Evolutionary conservation across 2,888 invertebrate species (phyloP).

Genomic region (Chrysina gloriosa): DNA sequence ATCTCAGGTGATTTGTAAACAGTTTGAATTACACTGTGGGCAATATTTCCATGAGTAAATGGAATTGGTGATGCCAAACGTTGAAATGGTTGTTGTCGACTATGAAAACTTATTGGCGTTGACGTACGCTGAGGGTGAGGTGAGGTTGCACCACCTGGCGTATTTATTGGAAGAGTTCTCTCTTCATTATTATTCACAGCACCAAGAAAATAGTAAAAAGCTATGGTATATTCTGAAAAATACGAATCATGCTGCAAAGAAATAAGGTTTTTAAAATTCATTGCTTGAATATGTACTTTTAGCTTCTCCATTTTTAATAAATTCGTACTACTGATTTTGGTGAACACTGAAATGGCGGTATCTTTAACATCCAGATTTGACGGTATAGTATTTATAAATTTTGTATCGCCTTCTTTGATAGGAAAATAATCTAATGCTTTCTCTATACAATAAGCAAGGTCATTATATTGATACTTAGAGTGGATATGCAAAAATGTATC

Average conservation of each 20-base stretch:
- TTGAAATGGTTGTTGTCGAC: neutral
- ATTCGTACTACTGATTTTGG: neutral
- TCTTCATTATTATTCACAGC: neutral
- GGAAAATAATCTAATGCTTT: conserved; percentile 31
- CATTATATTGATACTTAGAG: conserved; percentile 9
- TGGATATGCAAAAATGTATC: neutral
- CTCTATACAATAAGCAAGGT: conserved; percentile 13
- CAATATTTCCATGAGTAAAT: too few relatives aligned
- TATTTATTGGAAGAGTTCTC: neutral
- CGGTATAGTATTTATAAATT: neutral
- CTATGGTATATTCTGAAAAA: neutral
- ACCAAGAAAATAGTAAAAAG: neutral
- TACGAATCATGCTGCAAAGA: neutral
- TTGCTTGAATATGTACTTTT: neutral
- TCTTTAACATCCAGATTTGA: neutral
- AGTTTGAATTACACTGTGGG: too few relatives aligned
- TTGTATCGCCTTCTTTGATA: neutral
- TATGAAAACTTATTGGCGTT: neutral
- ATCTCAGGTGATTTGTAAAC: too few relatives aligned
- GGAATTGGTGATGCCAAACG: neutral
- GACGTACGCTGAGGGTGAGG: neutral
- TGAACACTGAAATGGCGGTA: neutral
- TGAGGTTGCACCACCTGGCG: neutral
- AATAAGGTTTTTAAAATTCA: neutral
- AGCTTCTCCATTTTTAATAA: neutral